phyloP scores from a whole-genome alignment of 2,113 vertebrate genomes.

The Chaenocephalus aceratus region DNA sequence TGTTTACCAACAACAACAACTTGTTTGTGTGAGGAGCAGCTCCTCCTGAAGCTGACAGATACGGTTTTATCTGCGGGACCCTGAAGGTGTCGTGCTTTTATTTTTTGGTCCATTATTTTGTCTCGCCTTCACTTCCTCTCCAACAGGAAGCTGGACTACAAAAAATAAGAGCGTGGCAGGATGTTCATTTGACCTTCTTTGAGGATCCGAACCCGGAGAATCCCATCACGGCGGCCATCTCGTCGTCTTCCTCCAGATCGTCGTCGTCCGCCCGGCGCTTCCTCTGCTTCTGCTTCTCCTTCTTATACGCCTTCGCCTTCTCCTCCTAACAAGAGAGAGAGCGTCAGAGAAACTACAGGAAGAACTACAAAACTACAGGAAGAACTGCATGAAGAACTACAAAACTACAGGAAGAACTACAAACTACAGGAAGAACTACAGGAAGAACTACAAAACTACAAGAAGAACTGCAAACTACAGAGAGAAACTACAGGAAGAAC shows the following conservation, averaged over 20 bases:
- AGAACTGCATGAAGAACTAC: too few relatives aligned
- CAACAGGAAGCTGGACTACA: slow-evolving; percentile 34
- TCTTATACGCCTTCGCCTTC: slow-evolving; percentile 98
- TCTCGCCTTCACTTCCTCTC: background rate
- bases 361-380: too few relatives aligned
- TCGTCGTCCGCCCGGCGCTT: slow-evolving; percentile 92
- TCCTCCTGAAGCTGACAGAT: background rate
- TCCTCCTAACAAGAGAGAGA: slow-evolving; percentile 87
- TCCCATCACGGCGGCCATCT: slow-evolving; percentile 99
- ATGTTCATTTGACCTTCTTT: slow-evolving; percentile 93
- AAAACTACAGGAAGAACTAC: too few relatives aligned
- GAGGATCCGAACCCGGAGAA: slow-evolving; percentile 96
- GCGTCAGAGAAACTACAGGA: background rate
- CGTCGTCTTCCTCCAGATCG: slow-evolving; percentile 94
- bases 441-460: too few relatives aligned
- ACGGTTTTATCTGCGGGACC: background rate
- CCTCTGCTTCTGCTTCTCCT: slow-evolving; percentile 96
- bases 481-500: too few relatives aligned
- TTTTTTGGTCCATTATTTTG: background rate
- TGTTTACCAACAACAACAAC: too few relatives aligned
- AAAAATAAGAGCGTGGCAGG: slow-evolving; percentile 31
- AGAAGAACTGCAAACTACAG: too few relatives aligned
- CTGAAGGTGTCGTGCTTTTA: background rate
- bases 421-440: too few relatives aligned
- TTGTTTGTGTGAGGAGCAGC: background rate